phyloP scores from a whole-genome alignment of 2,797 vertebrate genomes.

The Austrolebias charrua region DNA sequence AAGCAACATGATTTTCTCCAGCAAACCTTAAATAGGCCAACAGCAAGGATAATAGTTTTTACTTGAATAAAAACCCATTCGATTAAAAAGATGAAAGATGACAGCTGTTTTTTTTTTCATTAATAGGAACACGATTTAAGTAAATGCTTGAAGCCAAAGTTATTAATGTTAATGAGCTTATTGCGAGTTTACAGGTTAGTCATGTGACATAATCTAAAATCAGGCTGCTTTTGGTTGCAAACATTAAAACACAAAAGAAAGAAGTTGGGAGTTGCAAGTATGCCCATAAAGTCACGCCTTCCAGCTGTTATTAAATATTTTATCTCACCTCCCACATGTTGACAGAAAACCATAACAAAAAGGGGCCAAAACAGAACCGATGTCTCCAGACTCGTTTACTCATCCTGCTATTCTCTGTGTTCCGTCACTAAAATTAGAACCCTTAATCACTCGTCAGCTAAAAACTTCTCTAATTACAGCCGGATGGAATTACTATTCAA shows the following conservation, averaged over 20 bases:
- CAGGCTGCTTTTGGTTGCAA: background rate
- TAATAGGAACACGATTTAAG: no score
- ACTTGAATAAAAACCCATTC: constrained; percentile 11
- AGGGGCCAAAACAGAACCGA: constrained; percentile 5
- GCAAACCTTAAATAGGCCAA: background rate
- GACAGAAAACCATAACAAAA: constrained; percentile 11
- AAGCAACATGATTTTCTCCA: constrained; percentile 6
- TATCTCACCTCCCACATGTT: constrained; percentile 13
- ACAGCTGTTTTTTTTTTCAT: background rate
- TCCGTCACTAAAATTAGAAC: constrained; percentile 57
- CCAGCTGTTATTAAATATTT: background rate
- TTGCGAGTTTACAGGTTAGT: background rate
- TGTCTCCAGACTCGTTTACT: constrained; percentile 13
- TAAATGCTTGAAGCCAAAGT: no score
- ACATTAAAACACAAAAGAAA: background rate
- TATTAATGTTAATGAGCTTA: background rate
- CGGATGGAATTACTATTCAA: constrained; percentile 64
- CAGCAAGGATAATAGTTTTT: background rate
- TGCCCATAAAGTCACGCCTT: background rate
- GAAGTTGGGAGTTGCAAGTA: background rate
- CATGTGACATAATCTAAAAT: background rate
- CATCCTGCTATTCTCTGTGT: constrained; percentile 32
- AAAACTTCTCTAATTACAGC: constrained; percentile 60
- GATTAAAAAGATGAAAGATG: background rate
- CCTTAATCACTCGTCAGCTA: constrained; percentile 62